Evolutionary conservation across 2,888 invertebrate genomes (phyloP), one percentile per base, ranked within the genome.

Genomic region (Deilephila elpenor): DNA sequence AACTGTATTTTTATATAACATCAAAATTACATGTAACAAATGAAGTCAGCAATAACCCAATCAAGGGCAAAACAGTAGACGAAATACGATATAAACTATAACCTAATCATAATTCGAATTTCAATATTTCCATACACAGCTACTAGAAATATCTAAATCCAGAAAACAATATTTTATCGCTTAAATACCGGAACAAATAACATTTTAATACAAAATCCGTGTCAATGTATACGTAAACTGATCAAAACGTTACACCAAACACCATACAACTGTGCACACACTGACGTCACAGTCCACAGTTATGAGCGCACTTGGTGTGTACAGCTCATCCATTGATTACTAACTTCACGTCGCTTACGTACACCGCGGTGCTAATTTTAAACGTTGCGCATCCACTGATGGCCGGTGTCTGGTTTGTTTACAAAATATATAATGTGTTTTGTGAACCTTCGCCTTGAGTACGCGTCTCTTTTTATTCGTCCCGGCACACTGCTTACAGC

Each of bases 291-390:
- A 20, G 1, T 3, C 5, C 6, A 51, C 67, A 51, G 67, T 67
- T 67, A 51, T 51, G 67, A 25, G 67, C 67, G 51, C 51, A 67
- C 17, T 67, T 37, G 4, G 53, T 11, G n/a, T 34, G 14, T 61
- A 29, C 73, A n/a, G 56, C 79, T 17, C 25, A 74, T 80, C 80
- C 74, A 73, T 67, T 5, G 67, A 5, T 5, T 71, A 59, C 19
- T 29, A 64, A 51, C 53, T 75, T 75, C 32, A 76, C 62, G 64
- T 59, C 11, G 14, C 14, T 61, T 73, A 71, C 71, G 74, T 71
- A 70, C 64, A 44, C 70, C 67, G 74, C 56, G 70, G 74, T 62
- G 75, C 82, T 85, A 85, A 84, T 79, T 81, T 81, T 84, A 84
- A 79, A 79, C 76, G 78, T 78, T 79, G 79, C 84, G 78, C 78